These are phyloP conservation scores for Maniola jurtina DNA, from an alignment of 1,140 invertebrate species.

Conservation along the genomic window DNA sequence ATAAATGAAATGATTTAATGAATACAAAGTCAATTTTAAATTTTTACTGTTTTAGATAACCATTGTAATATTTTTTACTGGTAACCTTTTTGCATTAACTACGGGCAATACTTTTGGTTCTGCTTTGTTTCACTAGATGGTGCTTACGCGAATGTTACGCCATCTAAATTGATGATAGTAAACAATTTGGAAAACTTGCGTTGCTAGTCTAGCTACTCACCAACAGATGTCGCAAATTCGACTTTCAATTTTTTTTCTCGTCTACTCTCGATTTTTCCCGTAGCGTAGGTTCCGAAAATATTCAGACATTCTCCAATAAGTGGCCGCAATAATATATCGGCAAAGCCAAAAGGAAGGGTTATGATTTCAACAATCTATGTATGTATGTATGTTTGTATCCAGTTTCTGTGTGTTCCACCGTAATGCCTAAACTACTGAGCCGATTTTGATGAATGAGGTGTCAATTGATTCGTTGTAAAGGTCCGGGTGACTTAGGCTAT, in stretches of 20 bases:
- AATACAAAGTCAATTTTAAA: neutral
- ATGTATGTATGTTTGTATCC: no score
- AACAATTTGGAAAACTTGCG: neutral
- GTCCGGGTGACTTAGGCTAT: no score
- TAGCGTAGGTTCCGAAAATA: conserved; percentile 5
- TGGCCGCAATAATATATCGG: conserved; percentile 6
- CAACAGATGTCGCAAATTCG: conserved; percentile 38
- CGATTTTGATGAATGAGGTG: no score
- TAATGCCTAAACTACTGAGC: no score
- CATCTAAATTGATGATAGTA: conserved; percentile 6
- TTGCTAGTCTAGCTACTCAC: conserved; percentile 36
- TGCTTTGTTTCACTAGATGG: conserved; percentile 19
- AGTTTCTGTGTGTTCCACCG: no score
- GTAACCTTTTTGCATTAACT: neutral
- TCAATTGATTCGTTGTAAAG: no score
- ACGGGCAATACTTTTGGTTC: neutral
- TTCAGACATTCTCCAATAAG: neutral
- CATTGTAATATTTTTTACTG: neutral
- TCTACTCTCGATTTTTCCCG: conserved; percentile 26
- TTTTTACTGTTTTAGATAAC: neutral
- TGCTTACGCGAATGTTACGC: neutral
- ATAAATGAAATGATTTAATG: neutral
- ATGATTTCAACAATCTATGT: no score
- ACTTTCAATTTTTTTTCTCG: no score
- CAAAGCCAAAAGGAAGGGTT: no score